Base-by-base conservation (phyloP, 2,888 invertebrate genomes). In the Pollenia amentaria region DNA sequence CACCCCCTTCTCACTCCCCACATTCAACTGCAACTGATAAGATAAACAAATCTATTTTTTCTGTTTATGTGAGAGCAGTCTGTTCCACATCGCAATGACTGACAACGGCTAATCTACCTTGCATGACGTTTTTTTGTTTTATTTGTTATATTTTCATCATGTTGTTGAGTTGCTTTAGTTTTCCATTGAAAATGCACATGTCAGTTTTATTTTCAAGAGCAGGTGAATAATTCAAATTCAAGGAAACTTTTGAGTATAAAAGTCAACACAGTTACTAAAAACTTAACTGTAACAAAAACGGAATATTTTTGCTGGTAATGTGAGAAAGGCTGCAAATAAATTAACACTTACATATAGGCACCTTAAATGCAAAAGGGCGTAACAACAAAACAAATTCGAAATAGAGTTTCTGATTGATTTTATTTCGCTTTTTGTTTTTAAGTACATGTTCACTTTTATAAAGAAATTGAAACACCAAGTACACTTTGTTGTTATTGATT, bases 131-230 rank as follows among this genome's bases (percentile, higher is more conserved):
- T 81, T 40, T 72, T 65, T 60, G 40, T 57, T 67, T 21, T 48
- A 11, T 57, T 73, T 72, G 7, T 44, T 11, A 51, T 72, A 55
- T 55, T 46, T 55, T 38, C 4, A n/a, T 51, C n/a, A n/a, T 64
- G 48, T 18, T 64, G 62, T 55, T n/a, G 44, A 44, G 16, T 81
- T 64, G 53, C 44, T 46, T 57, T 60, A 21, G 21, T 48, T 78
- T 57, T 69, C 57, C 51, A 72, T 40, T 72, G 48, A 55, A 62
- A 81, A 55, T 73, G 67, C 16, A 75, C 51, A 67, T 81, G 55
- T 67, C 18, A 29, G 65, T 65, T 67, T 67, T 14, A 57, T 73
- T 81, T 73, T 81, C 60, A 73, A 73, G 46, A 57, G 38, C 53
- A 73, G 29, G 29, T 29, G 29, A 38, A 48, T 57, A 42, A 75